Percentiles rank a stretch among this genome's conserved stretches.
These are phyloP conservation scores for Hermaeophaga mercurialis DNA, from an alignment of 2,888 invertebrate species.

Conservation along the genomic window DNA sequence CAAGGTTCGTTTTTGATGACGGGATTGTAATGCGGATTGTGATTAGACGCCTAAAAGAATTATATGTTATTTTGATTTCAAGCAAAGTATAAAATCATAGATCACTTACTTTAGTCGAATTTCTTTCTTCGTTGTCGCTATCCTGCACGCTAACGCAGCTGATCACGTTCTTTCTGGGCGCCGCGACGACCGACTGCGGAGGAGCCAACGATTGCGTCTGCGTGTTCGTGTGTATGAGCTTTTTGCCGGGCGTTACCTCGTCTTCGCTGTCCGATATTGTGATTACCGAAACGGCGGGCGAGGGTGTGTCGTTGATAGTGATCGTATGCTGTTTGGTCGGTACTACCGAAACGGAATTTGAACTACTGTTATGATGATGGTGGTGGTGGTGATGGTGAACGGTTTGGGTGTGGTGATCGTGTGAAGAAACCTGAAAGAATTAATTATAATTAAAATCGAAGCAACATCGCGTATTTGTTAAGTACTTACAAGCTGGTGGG, in stretches of 20 bases:
- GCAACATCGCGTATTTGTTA: too few species aligned
- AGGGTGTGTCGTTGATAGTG: slow-evolving; percentile 94
- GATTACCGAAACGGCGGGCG: slow-evolving; percentile 92
- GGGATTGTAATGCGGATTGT: slow-evolving; percentile 38
- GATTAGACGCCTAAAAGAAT: slow-evolving; percentile 25
- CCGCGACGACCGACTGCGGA: slow-evolving; percentile 42
- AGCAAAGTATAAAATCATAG: too few species aligned
- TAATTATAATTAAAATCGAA: slow-evolving; percentile 1
- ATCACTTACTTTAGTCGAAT: slow-evolving; percentile 57
- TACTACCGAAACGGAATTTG: slow-evolving; percentile 32
- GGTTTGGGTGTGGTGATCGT: slow-evolving; percentile 45
- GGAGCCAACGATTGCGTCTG: slow-evolving; percentile 36
- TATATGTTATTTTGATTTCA: too few species aligned
- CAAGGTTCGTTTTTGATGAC: slow-evolving; percentile 64
- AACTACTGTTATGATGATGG: slow-evolving; percentile 49
- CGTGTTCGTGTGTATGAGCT: slow-evolving; percentile 39
- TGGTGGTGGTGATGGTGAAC: slow-evolving; percentile 47
- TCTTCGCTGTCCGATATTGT: slow-evolving; percentile 96
- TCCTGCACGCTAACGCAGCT: slow-evolving; percentile 80
- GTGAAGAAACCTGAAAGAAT: slow-evolving; percentile 38
- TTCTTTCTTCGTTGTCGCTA: slow-evolving; percentile 71
- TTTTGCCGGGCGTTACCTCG: slow-evolving; percentile 65
- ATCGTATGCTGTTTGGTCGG: slow-evolving; percentile 78
- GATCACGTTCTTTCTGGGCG: slow-evolving; percentile 70
- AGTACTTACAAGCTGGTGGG: slow-evolving; percentile 50